Base-by-base conservation (phyloP, 1,140 invertebrate species). In the Meloidogyne chitwoodi region DNA sequence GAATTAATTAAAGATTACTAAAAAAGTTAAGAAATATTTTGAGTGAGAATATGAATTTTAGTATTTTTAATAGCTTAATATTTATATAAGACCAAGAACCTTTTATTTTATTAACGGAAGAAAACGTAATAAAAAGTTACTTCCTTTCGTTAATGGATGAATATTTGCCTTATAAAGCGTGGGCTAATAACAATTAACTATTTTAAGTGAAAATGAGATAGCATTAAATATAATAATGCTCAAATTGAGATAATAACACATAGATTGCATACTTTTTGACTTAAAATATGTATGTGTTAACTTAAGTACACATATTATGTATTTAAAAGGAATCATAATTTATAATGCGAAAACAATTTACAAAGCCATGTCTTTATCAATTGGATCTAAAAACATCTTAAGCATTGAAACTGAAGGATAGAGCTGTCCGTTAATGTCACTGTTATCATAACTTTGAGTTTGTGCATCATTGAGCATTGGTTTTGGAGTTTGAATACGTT, bases 401-500 rank as follows among this genome's bases (percentile, higher is more conserved):
- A 56, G 48, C 48, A 56, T n/a, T 56, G 48, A 56, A 56, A 56
- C 48, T 56, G 48, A 56, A n/a, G 48, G 48, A n/a, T 56, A 56
- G 2, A 56, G 19, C n/a, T 56, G 48, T 19, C 12, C 12, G 5
- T 56, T 14, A 56, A 41, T 10, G 16, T 41, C 38, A 82, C 34
- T 56, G n/a, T 27, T 61, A 16, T 84, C 68, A 29, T 79, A 81
- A 29, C 68, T 85, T 70, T 82, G 83, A 14, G 48, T 61, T 77
- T 86, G 79, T 16, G 64, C 71, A 16, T 77, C 76, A 14, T 66
- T 65, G 34, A 80, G 66, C 26, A 86, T 82, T 16, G 81, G 80
- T 41, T 81, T 41, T 16, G 80, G 81, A 19, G 85, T 86, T 76
- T 86, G 86, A 44, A 84, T 75, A 16, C 84, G 70, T 19, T 80